Base-by-base conservation (phyloP, 2,888 invertebrate species). In the Orthosia gothica region DNA sequence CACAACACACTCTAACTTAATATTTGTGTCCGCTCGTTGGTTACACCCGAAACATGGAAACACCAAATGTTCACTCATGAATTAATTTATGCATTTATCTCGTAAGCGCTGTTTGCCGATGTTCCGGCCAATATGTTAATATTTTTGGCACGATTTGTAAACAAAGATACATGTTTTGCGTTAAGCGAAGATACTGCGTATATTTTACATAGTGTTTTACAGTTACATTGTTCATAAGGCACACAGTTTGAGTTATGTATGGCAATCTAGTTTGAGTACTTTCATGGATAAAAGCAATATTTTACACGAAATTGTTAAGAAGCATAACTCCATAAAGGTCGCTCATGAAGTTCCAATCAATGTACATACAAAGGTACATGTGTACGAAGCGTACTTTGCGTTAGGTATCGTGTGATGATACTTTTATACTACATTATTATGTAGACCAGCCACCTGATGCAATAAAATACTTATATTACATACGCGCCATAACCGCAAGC, bases 21-120 rank as follows among this genome's bases (percentile, higher is more conserved):
- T 93, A 92, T 94, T 94, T 93, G 94, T 95, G 94, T 93, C 94
- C 92, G 93, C 93, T 93, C 92, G 91, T 92, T 94, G 91, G 93
- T 93, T 93, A 92, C 93, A 93, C 92, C 92, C 92, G 90, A 93
- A 92, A 93, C 91, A 93, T 95, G 93, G 92, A 94, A 94, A 95
- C 96, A 96, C 95, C 95, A 95, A 95, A 86, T 87, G 83, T 82
- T 87, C 79, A 85, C 85, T 70, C 74, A 79, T 81, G 55, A 85
- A 76, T 87, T 83, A 86, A 67, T 87, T 79, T 80, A 84, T 76
- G 76, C 81, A 83, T 84, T 91, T 91, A 90, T 91, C 90, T 93
- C 89, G 89, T 93, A 93, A 93, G 92, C 89, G 93, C 93, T 91
- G 91, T 91, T 91, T 91, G 94, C 95, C 95, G 95, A 93, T 89